Conservation (phyloP, 2,888 invertebrate genomes). For the Phoronis australis region DNA sequence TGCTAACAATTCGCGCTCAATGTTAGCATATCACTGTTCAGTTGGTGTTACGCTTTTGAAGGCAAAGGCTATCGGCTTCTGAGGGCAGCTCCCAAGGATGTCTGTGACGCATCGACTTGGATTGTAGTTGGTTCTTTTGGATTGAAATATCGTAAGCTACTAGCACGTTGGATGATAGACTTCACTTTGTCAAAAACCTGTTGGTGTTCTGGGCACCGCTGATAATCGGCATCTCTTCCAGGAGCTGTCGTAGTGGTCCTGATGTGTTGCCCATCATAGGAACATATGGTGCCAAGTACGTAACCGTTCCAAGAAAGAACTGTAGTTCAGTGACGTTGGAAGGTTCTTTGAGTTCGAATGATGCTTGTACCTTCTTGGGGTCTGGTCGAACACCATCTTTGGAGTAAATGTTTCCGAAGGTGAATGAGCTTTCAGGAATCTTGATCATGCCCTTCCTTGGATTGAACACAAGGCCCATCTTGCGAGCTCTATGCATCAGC, state of each 20-base stretch:
- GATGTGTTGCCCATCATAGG: constrained; percentile 6
- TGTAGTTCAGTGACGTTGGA: constrained; percentile 10
- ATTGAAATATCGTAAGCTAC: constrained; percentile 9
- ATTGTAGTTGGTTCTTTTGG: constrained; percentile 1
- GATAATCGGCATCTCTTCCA: constrained; percentile 4
- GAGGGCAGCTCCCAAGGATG: constrained; percentile 21
- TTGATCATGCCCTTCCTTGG: constrained; percentile 8
- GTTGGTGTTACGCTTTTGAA: constrained; percentile 20
- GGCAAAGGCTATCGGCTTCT: constrained; percentile 21
- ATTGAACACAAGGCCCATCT: constrained; percentile 15
- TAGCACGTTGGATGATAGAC: not conserved
- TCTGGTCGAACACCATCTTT: constrained; percentile 13
- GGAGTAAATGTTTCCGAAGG: constrained; percentile 11
- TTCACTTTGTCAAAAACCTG: constrained; percentile 6
- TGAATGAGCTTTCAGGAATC: too few species aligned
- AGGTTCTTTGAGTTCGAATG: constrained; percentile 10
- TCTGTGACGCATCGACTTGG: constrained; percentile 6
- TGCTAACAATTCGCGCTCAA: constrained; percentile 20
- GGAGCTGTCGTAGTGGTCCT: too few species aligned
- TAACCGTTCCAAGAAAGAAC: constrained; percentile 11
- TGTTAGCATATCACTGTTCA: constrained; percentile 22
- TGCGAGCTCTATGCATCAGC: constrained; percentile 7
- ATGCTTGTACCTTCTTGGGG: constrained; percentile 8
- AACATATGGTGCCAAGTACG: constrained; percentile 12
- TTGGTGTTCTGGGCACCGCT: constrained; percentile 12